These are phyloP conservation scores for Halcyon malimbica DNA, from an alignment of 2,113 vertebrate species.

Conservation along the genomic window DNA sequence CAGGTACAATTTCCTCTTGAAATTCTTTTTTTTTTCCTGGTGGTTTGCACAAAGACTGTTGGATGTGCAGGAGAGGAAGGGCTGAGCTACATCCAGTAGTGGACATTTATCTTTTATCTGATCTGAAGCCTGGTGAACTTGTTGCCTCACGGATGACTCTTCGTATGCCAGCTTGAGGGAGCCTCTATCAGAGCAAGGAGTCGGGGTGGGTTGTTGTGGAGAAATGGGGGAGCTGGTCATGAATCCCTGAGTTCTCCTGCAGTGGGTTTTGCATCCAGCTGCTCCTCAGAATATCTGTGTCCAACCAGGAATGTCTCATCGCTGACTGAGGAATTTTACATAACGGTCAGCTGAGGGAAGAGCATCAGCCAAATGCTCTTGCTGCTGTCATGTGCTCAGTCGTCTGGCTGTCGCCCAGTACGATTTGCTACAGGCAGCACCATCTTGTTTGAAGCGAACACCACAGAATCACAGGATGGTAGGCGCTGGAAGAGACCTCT, in stretches of 20 bases:
- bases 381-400: neutral
- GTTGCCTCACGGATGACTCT: neutral
- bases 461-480: too few relatives aligned
- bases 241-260: rapidly evolving
- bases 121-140: neutral
- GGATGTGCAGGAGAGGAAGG: neutral
- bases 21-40: neutral
- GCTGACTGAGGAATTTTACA: slow-evolving; percentile 43
- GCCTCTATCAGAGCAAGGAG: neutral
- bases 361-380: slow-evolving; percentile 12
- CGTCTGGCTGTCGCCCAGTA: neutral
- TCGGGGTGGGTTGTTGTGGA: neutral
- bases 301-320: neutral
- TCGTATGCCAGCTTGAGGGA: neutral
- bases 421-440: neutral
- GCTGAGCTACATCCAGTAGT: neutral
- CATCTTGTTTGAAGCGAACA: neutral
- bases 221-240: neutral
- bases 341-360: slow-evolving; percentile 39
- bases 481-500: too few relatives aligned
- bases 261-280: neutral
- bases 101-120: neutral
- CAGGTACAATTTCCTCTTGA: neutral
- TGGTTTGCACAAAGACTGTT: neutral
- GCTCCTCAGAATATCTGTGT: neutral